These are phyloP conservation scores for Tor tambroides DNA, from an alignment of 2,113 vertebrate genomes.

Conservation along the genomic window DNA sequence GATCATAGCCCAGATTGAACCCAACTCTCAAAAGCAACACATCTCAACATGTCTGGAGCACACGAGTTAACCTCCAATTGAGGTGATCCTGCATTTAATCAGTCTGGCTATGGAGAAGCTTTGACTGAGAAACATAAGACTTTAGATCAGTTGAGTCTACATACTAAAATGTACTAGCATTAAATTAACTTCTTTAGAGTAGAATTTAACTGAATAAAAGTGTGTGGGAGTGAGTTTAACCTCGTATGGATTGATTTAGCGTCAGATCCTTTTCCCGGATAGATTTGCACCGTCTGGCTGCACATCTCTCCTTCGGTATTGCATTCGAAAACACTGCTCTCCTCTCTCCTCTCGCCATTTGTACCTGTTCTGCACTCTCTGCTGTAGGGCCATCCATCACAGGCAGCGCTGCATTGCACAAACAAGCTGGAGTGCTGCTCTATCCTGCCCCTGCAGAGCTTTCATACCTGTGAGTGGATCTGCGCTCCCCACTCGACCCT, in stretches of 20 bases:
- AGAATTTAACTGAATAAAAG: slow-evolving; percentile 43
- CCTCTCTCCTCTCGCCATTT: slow-evolving; percentile 9
- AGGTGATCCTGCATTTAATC: slow-evolving; percentile 44
- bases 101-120: slow-evolving; percentile 31
- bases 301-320: background rate
- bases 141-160: slow-evolving; percentile 39
- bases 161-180: slow-evolving; percentile 39
- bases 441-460: slow-evolving; percentile 46
- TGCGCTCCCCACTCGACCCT: slow-evolving; percentile 38
- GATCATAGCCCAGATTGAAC: background rate
- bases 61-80: slow-evolving; percentile 9
- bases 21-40: background rate
- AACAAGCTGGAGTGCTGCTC: slow-evolving; percentile 46
- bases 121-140: slow-evolving; percentile 34
- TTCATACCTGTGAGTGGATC: slow-evolving; percentile 38
- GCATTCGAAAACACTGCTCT: background rate
- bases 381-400: slow-evolving; percentile 54
- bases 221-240: slow-evolving; percentile 33
- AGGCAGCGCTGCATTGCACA: slow-evolving; percentile 46
- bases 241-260: slow-evolving; percentile 35
- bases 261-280: background rate
- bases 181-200: slow-evolving; percentile 43
- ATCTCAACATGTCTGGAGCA: slow-evolving; percentile 26
- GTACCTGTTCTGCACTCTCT: slow-evolving; percentile 45
- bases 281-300: slow-evolving; percentile 7